Evolutionary conservation across 2,113 vertebrate genomes (phyloP).

Genomic region (Sinocyclocheilus anshuiensis): DNA sequence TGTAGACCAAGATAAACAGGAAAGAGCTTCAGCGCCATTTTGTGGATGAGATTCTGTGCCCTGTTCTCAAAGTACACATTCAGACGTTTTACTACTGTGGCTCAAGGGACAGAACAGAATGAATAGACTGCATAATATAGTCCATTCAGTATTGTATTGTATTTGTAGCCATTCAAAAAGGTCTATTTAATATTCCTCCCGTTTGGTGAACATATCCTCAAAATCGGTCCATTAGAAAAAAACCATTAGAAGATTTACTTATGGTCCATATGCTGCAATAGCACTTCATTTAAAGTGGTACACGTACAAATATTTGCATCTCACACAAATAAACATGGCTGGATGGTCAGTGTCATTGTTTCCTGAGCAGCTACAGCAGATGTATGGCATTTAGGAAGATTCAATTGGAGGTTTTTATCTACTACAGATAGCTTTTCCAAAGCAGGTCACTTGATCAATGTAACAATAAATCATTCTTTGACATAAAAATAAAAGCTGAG

Average conservation of each 20-base stretch:
- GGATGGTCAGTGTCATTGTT: conserved; percentile 48
- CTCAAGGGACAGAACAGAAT: conserved; percentile 41
- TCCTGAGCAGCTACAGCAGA: conserved; percentile 57
- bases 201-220: conserved; percentile 33
- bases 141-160: conserved; percentile 33
- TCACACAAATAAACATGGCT: conserved; percentile 54
- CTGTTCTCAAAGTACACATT: conserved; percentile 46
- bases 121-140: conserved; percentile 42
- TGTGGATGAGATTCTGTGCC: conserved; percentile 29
- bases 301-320: conserved; percentile 49
- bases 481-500: conserved; percentile 34
- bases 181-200: conserved; percentile 43
- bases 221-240: conserved; percentile 45
- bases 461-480: conserved; percentile 31
- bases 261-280: conserved; percentile 42
- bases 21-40: conserved; percentile 42
- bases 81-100: conserved; percentile 41
- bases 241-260: conserved; percentile 26
- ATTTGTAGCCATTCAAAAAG: conserved; percentile 34
- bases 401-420: conserved; percentile 35
- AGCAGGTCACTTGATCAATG: conserved; percentile 25
- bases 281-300: conserved; percentile 37
- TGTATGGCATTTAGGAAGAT: conserved; percentile 49
- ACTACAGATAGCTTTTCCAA: conserved; percentile 11
- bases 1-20: conserved; percentile 46